phyloP scores from a whole-genome alignment of 2,113 vertebrate genomes.

The Pelecanus crispus region DNA sequence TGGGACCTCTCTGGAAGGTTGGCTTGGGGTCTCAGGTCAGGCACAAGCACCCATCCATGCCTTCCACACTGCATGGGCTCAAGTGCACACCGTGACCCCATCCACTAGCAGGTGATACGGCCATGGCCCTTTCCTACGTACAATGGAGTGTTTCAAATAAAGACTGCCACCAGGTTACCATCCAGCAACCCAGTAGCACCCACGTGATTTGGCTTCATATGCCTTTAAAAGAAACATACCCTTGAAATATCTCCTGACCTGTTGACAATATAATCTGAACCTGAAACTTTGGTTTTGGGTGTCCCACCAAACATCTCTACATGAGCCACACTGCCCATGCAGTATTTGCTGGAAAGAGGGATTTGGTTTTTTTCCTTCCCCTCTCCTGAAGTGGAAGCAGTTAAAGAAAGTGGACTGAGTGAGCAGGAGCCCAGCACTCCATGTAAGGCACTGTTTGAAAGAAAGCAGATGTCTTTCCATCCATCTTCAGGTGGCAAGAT shows the following conservation, averaged over 20 bases:
- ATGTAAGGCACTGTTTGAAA: conserved; percentile 29
- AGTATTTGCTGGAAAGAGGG: background rate
- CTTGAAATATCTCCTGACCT: background rate
- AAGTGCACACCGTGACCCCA: background rate
- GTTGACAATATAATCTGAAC: background rate
- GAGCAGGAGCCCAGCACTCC: background rate
- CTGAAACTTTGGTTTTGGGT: background rate
- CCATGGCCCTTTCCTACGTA: background rate
- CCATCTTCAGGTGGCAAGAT: background rate
- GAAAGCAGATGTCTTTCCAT: conserved; percentile 46
- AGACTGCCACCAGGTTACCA: background rate
- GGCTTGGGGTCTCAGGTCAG: background rate
- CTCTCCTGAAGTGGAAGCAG: background rate
- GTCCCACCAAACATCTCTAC: background rate
- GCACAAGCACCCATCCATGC: background rate
- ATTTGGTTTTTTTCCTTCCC: background rate
- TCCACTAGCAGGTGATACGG: background rate
- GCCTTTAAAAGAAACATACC: background rate
- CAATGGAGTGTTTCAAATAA: background rate
- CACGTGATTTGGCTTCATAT: background rate
- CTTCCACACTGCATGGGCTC: background rate
- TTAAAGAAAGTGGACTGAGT: background rate
- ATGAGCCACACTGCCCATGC: background rate
- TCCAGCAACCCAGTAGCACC: background rate
- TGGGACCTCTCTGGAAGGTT: background rate